Percentiles rank a stretch among this genome's conserved stretches.
phyloP scores from a whole-genome alignment of 2,888 invertebrate genomes.

The Agrochola circellaris region DNA sequence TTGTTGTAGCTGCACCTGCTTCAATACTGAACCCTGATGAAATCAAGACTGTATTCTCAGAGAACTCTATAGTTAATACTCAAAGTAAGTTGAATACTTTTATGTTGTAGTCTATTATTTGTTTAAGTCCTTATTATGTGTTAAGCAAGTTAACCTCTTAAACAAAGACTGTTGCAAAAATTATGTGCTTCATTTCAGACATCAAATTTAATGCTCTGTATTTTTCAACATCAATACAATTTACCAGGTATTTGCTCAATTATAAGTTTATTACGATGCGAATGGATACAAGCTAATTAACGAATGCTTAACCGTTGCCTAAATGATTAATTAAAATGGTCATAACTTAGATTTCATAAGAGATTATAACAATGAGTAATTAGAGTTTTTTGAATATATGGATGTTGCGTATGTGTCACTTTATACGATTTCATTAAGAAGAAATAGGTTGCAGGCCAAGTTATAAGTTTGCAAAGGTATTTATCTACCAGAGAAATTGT shows the following conservation, averaged over 20 bases:
- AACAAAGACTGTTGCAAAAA: slow-evolving; percentile 18
- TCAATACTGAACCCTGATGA: slow-evolving; percentile 49
- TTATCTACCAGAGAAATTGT: no score
- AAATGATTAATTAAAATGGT: slow-evolving; percentile 45
- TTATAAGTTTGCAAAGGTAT: no score
- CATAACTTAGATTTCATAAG: slow-evolving; percentile 39
- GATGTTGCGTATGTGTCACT: slow-evolving; percentile 22
- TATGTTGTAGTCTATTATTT: slow-evolving; percentile 5
- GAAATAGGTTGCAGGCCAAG: no score
- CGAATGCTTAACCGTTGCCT: slow-evolving; percentile 30
- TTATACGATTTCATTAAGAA: neutral
- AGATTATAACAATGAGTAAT: slow-evolving; percentile 21
- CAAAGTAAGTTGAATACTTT: slow-evolving; percentile 73
- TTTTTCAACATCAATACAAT: slow-evolving; percentile 45
- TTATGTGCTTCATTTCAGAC: slow-evolving; percentile 19
- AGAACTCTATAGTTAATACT: slow-evolving; percentile 75
- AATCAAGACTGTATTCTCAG: slow-evolving; percentile 65
- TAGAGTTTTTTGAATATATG: slow-evolving; percentile 3
- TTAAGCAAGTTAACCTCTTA: slow-evolving; percentile 9
- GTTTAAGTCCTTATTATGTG: neutral
- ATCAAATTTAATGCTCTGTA: slow-evolving; percentile 6
- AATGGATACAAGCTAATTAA: slow-evolving; percentile 47
- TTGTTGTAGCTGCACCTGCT: slow-evolving; percentile 37
- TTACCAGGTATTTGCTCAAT: slow-evolving; percentile 34
- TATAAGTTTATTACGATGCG: slow-evolving; percentile 32